Percentiles rank a stretch among this genome's conserved stretches.
phyloP scores from a whole-genome alignment of 2,888 invertebrate species.

The Ctena decussata region DNA sequence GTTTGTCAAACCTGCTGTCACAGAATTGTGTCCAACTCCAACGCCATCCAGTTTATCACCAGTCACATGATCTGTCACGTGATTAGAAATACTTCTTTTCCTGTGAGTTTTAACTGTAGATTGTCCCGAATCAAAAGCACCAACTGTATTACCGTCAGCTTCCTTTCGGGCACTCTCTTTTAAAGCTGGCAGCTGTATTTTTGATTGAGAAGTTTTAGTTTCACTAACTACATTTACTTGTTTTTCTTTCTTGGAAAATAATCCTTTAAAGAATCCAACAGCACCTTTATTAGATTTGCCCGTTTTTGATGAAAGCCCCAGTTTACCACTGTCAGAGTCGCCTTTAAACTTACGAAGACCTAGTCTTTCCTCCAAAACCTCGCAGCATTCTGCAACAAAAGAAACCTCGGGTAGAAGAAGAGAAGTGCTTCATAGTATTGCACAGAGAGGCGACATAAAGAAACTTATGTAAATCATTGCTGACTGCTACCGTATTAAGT shows the following conservation, averaged over 20 bases:
- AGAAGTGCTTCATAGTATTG: too few species aligned
- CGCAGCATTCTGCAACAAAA: slow-evolving; percentile 19
- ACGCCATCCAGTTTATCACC: not conserved
- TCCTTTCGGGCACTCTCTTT: not conserved
- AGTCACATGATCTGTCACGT: not conserved
- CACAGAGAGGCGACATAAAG: too few species aligned
- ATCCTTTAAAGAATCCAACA: slow-evolving; percentile 36
- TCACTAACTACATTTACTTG: not conserved
- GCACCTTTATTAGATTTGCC: not conserved
- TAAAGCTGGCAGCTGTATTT: not conserved
- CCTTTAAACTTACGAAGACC: not conserved
- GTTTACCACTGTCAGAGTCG: not conserved
- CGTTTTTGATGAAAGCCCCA: not conserved
- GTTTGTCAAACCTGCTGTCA: not conserved
- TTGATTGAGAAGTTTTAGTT: not conserved
- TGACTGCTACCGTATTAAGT: too few species aligned
- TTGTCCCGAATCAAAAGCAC: not conserved
- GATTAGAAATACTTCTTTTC: not conserved
- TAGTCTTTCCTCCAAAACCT: slow-evolving; percentile 26
- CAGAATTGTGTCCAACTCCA: not conserved
- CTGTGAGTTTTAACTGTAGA: not conserved
- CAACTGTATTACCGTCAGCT: not conserved
- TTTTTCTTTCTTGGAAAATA: slow-evolving; percentile 9
- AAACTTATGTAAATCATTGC: too few species aligned
- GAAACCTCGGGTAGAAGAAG: too few species aligned